Conservation (phyloP, 2,888 invertebrate species). For the Stenodema calcarata region DNA sequence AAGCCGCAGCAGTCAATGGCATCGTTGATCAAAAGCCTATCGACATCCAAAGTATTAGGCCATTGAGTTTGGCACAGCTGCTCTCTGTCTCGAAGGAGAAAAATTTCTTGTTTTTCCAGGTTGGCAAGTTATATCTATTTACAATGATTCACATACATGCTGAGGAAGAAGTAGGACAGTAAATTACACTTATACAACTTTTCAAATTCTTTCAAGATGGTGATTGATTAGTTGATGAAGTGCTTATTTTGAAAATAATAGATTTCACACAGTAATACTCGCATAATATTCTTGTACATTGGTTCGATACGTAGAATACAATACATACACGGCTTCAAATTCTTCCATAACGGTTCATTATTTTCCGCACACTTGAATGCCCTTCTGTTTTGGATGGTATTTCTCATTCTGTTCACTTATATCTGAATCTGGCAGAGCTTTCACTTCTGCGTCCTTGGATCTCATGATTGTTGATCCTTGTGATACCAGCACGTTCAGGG, state of each 20-base stretch:
- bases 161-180: not conserved
- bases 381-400: no score
- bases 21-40: slow-evolving; percentile 26
- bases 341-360: no score
- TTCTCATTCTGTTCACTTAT: no score
- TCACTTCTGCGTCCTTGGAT: no score
- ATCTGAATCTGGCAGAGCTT: no score
- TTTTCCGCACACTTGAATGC: no score
- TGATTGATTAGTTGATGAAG: not conserved
- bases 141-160: not conserved
- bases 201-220: not conserved
- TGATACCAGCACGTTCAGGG: no score
- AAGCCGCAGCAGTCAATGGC: not conserved
- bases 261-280: no score
- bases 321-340: no score
- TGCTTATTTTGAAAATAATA: not conserved
- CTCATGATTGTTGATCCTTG: no score
- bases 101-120: slow-evolving; percentile 53
- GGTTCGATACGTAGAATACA: no score
- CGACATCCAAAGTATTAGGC: slow-evolving; percentile 29
- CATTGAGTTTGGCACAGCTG: slow-evolving; percentile 19
- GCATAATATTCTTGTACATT: no score
- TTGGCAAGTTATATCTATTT: not conserved
- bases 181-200: not conserved
- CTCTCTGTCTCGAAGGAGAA: slow-evolving; percentile 44